Evolutionary conservation across 1,140 invertebrate genomes (phyloP).

Genomic region (Drosophila sproati): DNA sequence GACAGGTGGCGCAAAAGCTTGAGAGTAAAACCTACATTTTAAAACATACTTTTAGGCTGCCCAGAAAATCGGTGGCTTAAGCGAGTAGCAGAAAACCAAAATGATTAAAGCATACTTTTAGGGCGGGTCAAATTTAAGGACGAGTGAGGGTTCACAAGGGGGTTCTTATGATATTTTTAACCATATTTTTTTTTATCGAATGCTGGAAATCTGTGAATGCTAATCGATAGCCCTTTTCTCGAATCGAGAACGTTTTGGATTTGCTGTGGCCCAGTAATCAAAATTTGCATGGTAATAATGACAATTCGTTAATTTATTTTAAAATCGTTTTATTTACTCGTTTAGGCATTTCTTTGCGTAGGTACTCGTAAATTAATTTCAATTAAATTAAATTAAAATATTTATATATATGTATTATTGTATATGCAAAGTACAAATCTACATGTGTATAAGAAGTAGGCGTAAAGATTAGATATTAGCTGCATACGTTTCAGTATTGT

Average conservation of each 20-base stretch:
- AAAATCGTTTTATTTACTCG: conserved; percentile 65
- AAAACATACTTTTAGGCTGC: too few species aligned
- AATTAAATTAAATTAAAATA: conserved; percentile 61
- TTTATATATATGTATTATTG: conserved; percentile 40
- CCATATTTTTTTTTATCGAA: too few species aligned
- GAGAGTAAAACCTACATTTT: too few species aligned
- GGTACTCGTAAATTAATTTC: conserved; percentile 46
- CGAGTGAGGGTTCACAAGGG: too few species aligned
- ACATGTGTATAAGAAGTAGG: conserved; percentile 48
- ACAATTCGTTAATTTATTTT: conserved; percentile 33
- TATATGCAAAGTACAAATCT: conserved; percentile 49
- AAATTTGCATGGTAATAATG: background rate
- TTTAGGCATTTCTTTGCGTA: conserved; percentile 58
- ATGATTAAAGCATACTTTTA: background rate
- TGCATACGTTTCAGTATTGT: conserved; percentile 33
- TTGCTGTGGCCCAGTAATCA: too few species aligned
- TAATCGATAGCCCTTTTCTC: too few species aligned
- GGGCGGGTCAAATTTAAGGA: too few species aligned
- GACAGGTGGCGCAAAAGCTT: conserved; percentile 1
- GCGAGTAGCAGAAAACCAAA: background rate
- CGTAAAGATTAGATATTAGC: conserved; percentile 44
- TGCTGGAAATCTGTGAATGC: too few species aligned
- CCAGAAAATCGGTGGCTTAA: too few species aligned
- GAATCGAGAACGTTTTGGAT: too few species aligned
- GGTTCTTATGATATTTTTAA: too few species aligned